Conservation (phyloP, 2,113 vertebrate species). For the Mobula hypostoma region DNA sequence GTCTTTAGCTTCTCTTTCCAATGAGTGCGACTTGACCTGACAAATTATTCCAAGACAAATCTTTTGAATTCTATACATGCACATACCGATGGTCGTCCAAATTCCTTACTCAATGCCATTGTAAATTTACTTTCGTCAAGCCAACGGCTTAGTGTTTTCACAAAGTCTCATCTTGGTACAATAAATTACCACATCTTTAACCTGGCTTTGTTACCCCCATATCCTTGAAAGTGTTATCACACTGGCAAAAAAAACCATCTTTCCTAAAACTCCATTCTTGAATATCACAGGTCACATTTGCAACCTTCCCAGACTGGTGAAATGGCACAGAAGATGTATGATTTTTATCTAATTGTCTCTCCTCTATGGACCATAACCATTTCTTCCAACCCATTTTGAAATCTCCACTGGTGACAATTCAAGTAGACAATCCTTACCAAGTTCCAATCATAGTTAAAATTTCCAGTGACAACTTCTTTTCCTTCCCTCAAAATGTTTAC, state of each 20-base stretch:
- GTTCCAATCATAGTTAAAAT: background rate
- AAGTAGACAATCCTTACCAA: background rate
- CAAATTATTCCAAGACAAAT: constrained; percentile 14
- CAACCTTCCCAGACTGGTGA: background rate
- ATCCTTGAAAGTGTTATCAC: background rate
- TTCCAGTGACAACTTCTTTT: background rate
- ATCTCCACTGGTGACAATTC: background rate
- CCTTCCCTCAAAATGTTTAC: background rate
- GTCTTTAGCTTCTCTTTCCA: constrained; percentile 89
- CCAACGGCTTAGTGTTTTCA: background rate
- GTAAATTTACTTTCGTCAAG: background rate
- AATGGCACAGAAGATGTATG: background rate
- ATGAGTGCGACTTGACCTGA: constrained; percentile 81
- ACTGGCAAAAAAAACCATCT: background rate
- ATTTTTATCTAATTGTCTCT: background rate
- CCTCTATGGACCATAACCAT: background rate
- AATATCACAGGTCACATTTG: background rate
- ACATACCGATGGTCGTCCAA: background rate
- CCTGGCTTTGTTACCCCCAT: background rate
- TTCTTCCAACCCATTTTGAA: background rate
- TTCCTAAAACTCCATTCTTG: background rate
- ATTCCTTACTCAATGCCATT: background rate
- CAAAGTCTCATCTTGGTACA: background rate
- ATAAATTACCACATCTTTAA: background rate
- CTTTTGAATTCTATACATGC: background rate